These are phyloP conservation scores for Tineola bisselliella DNA, from an alignment of 2,888 invertebrate genomes.

Conservation along the genomic window DNA sequence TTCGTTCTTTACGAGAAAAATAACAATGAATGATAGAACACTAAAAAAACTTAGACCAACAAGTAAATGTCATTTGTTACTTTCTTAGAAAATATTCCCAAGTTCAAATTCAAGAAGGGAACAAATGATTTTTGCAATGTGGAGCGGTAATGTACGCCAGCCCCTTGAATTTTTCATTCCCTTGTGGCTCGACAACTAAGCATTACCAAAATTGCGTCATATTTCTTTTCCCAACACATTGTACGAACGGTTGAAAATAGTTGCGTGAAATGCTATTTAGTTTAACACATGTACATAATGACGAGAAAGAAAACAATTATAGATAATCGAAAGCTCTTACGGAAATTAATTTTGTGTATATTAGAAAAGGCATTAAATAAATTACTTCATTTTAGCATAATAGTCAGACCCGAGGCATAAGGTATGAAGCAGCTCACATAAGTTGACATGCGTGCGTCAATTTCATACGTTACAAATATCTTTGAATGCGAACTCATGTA, in stretches of 20 bases:
- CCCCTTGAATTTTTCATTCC: constrained; percentile 68
- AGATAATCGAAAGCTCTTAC: too few relatives aligned
- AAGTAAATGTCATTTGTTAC: constrained; percentile 34
- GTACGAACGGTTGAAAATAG: constrained; percentile 17
- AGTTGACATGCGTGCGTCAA: too few relatives aligned
- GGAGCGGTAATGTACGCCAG: constrained; percentile 55
- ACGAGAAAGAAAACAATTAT: neutral
- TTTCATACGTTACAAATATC: too few relatives aligned
- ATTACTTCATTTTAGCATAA: too few relatives aligned
- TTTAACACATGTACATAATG: neutral
- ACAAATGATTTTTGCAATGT: constrained; percentile 58
- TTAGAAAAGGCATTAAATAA: too few relatives aligned
- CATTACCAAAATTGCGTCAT: constrained; percentile 68
- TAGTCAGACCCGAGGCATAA: too few relatives aligned
- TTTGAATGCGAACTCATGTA: too few relatives aligned
- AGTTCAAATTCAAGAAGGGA: constrained; percentile 43
- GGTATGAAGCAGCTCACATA: too few relatives aligned
- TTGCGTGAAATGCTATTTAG: neutral
- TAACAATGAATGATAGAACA: neutral
- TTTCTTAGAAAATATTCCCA: constrained; percentile 40
- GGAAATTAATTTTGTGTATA: too few relatives aligned
- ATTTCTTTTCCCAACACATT: constrained; percentile 59
- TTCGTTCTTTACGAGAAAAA: neutral
- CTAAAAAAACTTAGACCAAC: constrained; percentile 17
- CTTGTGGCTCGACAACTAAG: constrained; percentile 64